Base-by-base conservation (phyloP, 2,888 invertebrate species). In the Latheticus oryzae region DNA sequence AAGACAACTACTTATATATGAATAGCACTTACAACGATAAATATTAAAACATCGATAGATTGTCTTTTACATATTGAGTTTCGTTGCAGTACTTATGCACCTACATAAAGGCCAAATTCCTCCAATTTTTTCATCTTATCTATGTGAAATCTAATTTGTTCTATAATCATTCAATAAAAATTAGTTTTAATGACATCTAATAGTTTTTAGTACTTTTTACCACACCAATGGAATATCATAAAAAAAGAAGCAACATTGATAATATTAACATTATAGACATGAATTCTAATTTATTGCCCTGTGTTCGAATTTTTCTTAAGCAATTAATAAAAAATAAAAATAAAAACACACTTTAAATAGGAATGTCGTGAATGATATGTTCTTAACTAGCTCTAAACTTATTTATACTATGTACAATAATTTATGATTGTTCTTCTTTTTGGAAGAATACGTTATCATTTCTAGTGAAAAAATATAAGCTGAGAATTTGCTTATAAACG, bases 41-140 rank as follows among this genome's bases (percentile, higher is more conserved):
- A 62, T 58, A 59, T 56, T 48, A 63, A 43, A 65, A 68, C 62
- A 68, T 62, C 61, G 63, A 67, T 43, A 67, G 73, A 73, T 73
- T 73, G 73, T 73, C 73, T 69, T 67, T 67, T 68, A 68, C 65
- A 66, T 62, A 56, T 60, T 62, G 56, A 64, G 62, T 65, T 72
- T 72, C 71, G 72, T 72, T 71, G 72, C 69, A 66, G 69, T 55
- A 61, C 40, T 58, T 55, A 61, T 48, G 21, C 37, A 48, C 11
- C 45, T 21, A 40, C 28, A 28, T 2, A 8, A 26, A 11, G 43
- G 28, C 13, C 15, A 40, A 37, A 28, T 24, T 47, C 24, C 47
- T 24, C 23, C 9, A 16, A 30, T 30, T 12, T 19, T 5, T 24
- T 2, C 24, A 8, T 24, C 8, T 2, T 24, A 4, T 24, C 24